Conservation (phyloP, 1,140 invertebrate genomes). For the Drosophila repleta region DNA sequence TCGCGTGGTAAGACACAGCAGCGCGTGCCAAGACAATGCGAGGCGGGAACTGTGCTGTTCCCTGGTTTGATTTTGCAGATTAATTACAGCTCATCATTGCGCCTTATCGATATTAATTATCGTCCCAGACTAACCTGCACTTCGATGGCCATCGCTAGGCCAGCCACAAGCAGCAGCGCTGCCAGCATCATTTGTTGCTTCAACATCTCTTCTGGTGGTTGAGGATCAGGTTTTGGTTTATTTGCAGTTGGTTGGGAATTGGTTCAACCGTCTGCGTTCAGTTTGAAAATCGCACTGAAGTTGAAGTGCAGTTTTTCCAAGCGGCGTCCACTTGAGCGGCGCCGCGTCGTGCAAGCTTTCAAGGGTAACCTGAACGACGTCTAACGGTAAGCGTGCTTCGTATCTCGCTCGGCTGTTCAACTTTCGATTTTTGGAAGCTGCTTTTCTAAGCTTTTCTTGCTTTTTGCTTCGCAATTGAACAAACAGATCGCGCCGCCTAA, state of each 20-base stretch:
- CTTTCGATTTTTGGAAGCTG: conserved; percentile 65
- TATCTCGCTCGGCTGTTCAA: conserved; percentile 23
- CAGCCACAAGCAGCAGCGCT: conserved; percentile 37
- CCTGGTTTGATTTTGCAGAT: conserved; percentile 14
- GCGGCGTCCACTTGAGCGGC: conserved; percentile 52
- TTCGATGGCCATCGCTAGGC: conserved; percentile 58
- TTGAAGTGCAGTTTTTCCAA: conserved; percentile 68
- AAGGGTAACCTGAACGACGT: conserved; percentile 55
- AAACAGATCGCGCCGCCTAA: conserved; percentile 21
- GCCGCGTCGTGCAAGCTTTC: conserved; percentile 53
- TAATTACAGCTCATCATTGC: conserved; percentile 34
- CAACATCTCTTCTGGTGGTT: conserved; percentile 19
- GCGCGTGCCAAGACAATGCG: conserved; percentile 4
- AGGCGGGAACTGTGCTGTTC: conserved; percentile 18
- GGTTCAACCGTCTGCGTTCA: conserved; percentile 58
- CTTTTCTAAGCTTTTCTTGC: conserved; percentile 51
- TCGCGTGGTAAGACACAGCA: conserved; percentile 8
- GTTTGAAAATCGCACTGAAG: conserved; percentile 73
- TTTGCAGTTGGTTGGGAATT: conserved; percentile 21
- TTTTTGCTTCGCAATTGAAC: conserved; percentile 5
- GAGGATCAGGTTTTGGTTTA: conserved; percentile 8
- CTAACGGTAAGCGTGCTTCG: conserved; percentile 38
- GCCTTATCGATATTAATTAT: conserved; percentile 25
- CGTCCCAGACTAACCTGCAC: conserved; percentile 58
- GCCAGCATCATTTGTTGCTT: conserved; percentile 36